A percentile compares a stretch with the other conserved stretches of the same genome.
Evolutionary conservation across 2,113 vertebrate species (phyloP).

Genomic region (Vidua chalybeata): DNA sequence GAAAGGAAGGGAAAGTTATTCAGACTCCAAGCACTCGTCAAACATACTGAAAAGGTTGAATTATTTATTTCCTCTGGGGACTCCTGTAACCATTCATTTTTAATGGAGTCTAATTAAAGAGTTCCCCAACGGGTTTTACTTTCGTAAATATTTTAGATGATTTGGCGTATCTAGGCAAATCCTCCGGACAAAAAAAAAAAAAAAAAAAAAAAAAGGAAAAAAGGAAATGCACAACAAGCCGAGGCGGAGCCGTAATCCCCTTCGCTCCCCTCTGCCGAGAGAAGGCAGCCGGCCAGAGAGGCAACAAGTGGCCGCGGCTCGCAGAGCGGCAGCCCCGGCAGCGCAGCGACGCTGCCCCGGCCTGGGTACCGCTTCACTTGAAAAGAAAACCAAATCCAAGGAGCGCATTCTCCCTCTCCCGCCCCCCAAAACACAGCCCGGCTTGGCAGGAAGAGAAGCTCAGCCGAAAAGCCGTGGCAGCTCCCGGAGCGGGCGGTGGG

Average conservation of each 20-base stretch:
- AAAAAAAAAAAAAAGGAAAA: background rate
- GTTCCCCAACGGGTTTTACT: background rate
- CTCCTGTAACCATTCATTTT: slow-evolving; percentile 38
- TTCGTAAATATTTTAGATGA: slow-evolving; percentile 15
- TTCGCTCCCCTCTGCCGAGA: background rate
- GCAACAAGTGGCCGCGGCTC: slow-evolving; percentile 45
- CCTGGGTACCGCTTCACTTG: fast-evolving
- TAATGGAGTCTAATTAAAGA: slow-evolving; percentile 33
- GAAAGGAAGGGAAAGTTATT: background rate
- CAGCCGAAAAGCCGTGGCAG: background rate
- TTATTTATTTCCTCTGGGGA: slow-evolving; percentile 40
- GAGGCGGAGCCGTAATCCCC: background rate
- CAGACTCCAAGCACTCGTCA: background rate
- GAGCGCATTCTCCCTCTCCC: fast-evolving
- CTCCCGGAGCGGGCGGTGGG: background rate
- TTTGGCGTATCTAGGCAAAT: background rate
- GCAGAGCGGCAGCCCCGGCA: background rate
- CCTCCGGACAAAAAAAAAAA: background rate
- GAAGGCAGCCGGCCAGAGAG: background rate
- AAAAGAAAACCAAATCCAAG: background rate
- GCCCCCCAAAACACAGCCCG: background rate
- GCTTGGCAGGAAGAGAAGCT: background rate
- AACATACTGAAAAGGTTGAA: background rate
- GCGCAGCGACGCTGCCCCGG: no score
- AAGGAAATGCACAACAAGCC: background rate